Percentiles rank a stretch among this genome's conserved stretches.
These are phyloP conservation scores for Echinometra lucunter DNA, from an alignment of 53 echinoderm and acorn worm species.

Conservation along the genomic window DNA sequence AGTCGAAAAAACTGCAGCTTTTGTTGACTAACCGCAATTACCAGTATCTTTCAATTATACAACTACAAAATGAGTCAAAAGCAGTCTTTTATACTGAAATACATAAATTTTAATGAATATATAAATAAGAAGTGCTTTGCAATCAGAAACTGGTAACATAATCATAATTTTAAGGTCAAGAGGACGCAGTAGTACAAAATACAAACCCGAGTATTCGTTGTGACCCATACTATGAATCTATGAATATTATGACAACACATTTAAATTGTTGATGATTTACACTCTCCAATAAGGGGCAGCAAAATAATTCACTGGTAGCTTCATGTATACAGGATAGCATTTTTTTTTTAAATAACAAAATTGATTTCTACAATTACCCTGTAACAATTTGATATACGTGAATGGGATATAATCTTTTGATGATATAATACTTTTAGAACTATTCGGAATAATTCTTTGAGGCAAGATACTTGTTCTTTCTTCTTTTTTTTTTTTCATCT, in stretches of 20 bases:
- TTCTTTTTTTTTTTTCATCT: too few relatives aligned
- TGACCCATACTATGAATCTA: not conserved
- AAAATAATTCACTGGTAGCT: not conserved
- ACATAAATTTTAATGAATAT: slow-evolving; percentile 20
- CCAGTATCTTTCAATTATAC: not conserved
- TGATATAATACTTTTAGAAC: too few relatives aligned
- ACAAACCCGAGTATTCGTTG: not conserved
- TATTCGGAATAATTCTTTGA: not conserved
- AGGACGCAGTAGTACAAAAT: slow-evolving; percentile 3
- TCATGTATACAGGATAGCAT: not conserved
- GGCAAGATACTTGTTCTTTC: not conserved
- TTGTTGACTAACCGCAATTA: too few relatives aligned
- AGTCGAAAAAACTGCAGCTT: too few relatives aligned
- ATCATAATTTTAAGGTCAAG: not conserved
- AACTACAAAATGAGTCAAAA: not conserved
- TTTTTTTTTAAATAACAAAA: too few relatives aligned
- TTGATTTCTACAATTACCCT: not conserved
- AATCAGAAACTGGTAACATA: not conserved
- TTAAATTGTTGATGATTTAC: not conserved
- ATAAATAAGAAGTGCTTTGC: slow-evolving; percentile 37
- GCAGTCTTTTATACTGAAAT: not conserved
- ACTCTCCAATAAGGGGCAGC: too few relatives aligned
- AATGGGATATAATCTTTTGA: too few relatives aligned
- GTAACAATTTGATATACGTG: too few relatives aligned
- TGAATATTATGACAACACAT: not conserved